Base-by-base conservation (phyloP, 2,888 invertebrate genomes). In the Scaptomyza tumidula region DNA sequence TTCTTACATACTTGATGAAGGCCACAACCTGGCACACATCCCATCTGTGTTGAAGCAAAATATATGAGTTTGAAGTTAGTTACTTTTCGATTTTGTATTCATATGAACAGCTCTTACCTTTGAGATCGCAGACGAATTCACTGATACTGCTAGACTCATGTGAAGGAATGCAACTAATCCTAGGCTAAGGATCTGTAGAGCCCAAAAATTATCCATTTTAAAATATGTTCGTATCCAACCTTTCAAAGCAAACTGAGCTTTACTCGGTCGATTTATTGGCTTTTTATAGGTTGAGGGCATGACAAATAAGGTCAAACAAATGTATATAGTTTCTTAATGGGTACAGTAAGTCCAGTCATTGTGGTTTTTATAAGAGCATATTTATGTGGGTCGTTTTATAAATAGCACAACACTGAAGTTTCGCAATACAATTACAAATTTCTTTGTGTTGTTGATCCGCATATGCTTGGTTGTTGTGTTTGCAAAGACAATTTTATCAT, bases 201-300 rank as follows among this genome's bases (percentile, higher is more conserved):
- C 13, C 3, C 41, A 6, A 14, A 62, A 43, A 6, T 1, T 19
- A 31, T n/a, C 13, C 48, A 41, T 46, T 31, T 57, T 27, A 0
- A 6, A 27, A 6, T 7, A 27, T 27, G 27, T 7, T 3, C 24
- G 24, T 14, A n/a, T 10, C 27, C 29, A 19, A 14, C 24, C 14
- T 24, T 14, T 43, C 10, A 37, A 2, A 43, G 19, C 14, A 1
- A 54, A 63, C 53, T 65, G 10, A 61, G 14, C 13, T 19, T 14
- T 61, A 10, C 19, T 27, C 3, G 19, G 35, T 19, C 5, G 9
- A 11, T 11, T 43, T 0, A 9, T 14, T 14, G n/a, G 6, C 14
- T 35, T 48, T 61, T 62, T 62, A 62, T 64, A 48, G 14, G 13
- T 10, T 62, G 6, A 29, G 2, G 0, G 9, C 1, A 4, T 6